Base-by-base conservation (phyloP, 2,888 invertebrate species). In the Apoda limacodes region DNA sequence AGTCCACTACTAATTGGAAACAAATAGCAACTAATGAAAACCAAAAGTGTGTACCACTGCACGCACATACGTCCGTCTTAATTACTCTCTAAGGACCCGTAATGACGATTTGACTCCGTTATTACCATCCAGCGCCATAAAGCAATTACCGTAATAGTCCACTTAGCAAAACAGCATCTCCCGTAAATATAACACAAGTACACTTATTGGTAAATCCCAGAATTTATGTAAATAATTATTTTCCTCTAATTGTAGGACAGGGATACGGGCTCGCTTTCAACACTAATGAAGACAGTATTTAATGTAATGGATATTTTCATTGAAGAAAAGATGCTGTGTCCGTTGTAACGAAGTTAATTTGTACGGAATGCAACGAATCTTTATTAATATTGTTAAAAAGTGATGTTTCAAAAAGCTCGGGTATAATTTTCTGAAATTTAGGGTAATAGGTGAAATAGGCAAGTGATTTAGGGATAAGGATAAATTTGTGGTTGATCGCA, bases 191-290 rank as follows among this genome's bases (percentile, higher is more conserved):
- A 60, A 62, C 56, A 42, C 42, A 7, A 17, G 45, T 56, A 60
- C 59, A 50, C 55, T 64, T 66, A 70, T 68, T 55, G 62, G 61
- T 44, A 54, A 64, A 63, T 62, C 55, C 49, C 47, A 46, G 57
- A 71, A 69, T 63, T 65, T 70, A 69, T 62, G 60, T 60, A 65
- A 69, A 68, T 65, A 76, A 76, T 74, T 71, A 78, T 69, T 72
- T 64, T 54, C 42, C 58, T 61, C 48, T 78, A 75, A 78, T 76
- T 76, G 75, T 64, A 60, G 50, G 54, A 48, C 53, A 60, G 50
- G 54, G 55, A 54, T 51, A 52, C 55, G 42, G 60, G 49, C 43
- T 68, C 57, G 40, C 43, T 46, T 76, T 75, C 69, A 55, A 38
- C 55, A 61, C 61, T 78, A 80, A 78, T 75, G 78, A 80, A 70